Base-by-base conservation (phyloP, 2,113 vertebrate genomes). In the Megaceryle torquata region DNA sequence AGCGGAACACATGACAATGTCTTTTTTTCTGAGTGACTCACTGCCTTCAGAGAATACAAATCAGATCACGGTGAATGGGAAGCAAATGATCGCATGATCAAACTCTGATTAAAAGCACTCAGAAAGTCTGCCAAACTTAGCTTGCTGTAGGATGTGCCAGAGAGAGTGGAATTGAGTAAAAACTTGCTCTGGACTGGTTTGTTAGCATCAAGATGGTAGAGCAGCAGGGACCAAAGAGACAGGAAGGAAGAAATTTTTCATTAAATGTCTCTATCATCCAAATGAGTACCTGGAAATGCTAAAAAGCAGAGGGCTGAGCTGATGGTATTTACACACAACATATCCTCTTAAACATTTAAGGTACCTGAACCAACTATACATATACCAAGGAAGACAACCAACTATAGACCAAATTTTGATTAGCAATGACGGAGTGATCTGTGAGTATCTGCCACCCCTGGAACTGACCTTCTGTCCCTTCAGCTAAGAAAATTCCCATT, bases 21-120 rank as follows among this genome's bases (percentile, higher is more conserved):
- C 65, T 41, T 74, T 51, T 43, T 68, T 80, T 39, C 46, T 48
- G 92, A 83, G 43, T 88, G 71, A 94, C 25, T 94, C 86, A 92
- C 70, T 83, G 87, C 61, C n/a, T 88, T 75, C 69, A 70, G 79
- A 93, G 85, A 83, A 84, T 60, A 70, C 82, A 87, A 77, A 88
- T 57, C 37, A 59, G 31, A 10, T 31, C 5, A 1, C 8, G 2
- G 61, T 71, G 81, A 95, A 94, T 20, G 76, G 67, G 86, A 94
- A 63, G 80, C 37, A 68, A 88, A 70, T 25, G 89, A 68, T 91
- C 0, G 9, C 5, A 8, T 53, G 77, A 79, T 88, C 63, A 83
- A 88, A 17, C 63, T 75, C 50, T 79, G 41, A 61, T 81, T 69
- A 77, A 79, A 88, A 82, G 46, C 29, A 24, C 46, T 70, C 57